These are phyloP conservation scores for Apeira syringaria DNA, from an alignment of 2,888 invertebrate genomes.

Conservation along the genomic window DNA sequence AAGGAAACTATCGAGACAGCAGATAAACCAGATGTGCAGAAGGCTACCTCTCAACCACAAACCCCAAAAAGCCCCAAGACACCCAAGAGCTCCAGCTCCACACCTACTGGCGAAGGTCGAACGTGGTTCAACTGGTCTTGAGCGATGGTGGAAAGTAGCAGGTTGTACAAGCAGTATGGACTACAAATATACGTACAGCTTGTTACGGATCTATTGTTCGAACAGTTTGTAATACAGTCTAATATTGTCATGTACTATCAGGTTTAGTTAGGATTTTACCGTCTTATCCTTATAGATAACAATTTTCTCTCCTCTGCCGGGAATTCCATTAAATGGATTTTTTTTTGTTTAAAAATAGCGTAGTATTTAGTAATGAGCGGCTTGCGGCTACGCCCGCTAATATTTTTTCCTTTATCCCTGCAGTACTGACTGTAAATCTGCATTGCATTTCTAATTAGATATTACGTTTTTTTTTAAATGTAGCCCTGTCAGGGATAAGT, in stretches of 20 bases:
- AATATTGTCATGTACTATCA: conserved; percentile 7
- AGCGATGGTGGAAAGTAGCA: conserved; percentile 16
- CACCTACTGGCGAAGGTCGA: conserved; percentile 68
- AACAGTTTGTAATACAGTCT: conserved; percentile 3
- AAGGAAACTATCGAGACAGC: conserved; percentile 58
- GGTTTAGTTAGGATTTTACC: background rate
- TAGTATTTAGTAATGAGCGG: too few species aligned
- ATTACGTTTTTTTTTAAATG: too few species aligned
- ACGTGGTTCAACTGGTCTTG: conserved; percentile 85
- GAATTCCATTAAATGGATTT: too few species aligned
- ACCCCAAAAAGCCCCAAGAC: conserved; percentile 55
- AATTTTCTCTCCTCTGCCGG: too few species aligned
- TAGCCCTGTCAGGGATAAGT: too few species aligned
- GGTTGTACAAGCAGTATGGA: background rate
- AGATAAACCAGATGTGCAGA: conserved; percentile 43
- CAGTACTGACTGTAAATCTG: too few species aligned
- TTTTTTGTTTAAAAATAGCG: too few species aligned
- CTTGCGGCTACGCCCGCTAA: too few species aligned
- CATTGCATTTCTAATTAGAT: too few species aligned
- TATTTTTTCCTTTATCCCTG: too few species aligned
- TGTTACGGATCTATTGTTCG: background rate
- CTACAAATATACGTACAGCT: background rate
- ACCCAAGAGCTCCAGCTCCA: conserved; percentile 49
- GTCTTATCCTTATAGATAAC: too few species aligned
- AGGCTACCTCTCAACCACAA: conserved; percentile 36